phyloP scores from a whole-genome alignment of 2,113 vertebrate species.

The Dissostichus mawsoni region DNA sequence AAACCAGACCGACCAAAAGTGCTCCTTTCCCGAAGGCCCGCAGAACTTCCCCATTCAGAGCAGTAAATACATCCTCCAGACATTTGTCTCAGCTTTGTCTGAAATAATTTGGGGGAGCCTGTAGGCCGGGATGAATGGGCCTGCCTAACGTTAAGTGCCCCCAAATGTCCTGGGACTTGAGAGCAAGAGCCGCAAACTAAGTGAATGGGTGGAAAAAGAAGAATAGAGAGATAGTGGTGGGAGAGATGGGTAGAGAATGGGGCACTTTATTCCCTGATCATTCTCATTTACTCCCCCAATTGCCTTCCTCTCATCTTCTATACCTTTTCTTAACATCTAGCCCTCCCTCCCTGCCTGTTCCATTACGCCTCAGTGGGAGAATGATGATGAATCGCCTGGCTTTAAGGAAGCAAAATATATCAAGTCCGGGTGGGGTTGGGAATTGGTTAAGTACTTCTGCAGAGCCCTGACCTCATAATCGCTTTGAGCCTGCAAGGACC shows the following conservation, averaged over 20 bases:
- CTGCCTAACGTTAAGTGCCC: constrained; percentile 80
- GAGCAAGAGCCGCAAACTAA: constrained; percentile 28
- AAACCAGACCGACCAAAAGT: constrained; percentile 41
- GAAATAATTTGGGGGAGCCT: constrained; percentile 80
- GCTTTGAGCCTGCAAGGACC: constrained; percentile 87
- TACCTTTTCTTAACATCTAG: constrained; percentile 70
- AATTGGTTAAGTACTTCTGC: constrained; percentile 96
- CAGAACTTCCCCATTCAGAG: constrained; percentile 37
- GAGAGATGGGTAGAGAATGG: constrained; percentile 33
- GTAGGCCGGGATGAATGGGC: constrained; percentile 74
- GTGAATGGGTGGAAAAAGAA: constrained; percentile 5
- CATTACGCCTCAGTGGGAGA: constrained; percentile 87
- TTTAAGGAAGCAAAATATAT: constrained; percentile 87
- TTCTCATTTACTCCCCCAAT: constrained; percentile 30
- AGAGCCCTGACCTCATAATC: constrained; percentile 89
- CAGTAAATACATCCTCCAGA: constrained; percentile 72
- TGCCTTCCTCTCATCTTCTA: constrained; percentile 47
- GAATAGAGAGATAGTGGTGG: constrained; percentile 37
- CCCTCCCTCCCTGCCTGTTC: constrained; percentile 85
- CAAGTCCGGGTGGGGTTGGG: constrained; percentile 88
- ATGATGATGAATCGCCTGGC: constrained; percentile 95
- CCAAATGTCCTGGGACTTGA: constrained; percentile 80
- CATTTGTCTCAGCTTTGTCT: constrained; percentile 84
- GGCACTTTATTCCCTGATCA: constrained; percentile 42
- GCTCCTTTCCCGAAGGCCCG: not conserved